These are phyloP conservation scores for Cinclus mexicanus DNA, from an alignment of 2,113 vertebrate species.

Conservation along the genomic window DNA sequence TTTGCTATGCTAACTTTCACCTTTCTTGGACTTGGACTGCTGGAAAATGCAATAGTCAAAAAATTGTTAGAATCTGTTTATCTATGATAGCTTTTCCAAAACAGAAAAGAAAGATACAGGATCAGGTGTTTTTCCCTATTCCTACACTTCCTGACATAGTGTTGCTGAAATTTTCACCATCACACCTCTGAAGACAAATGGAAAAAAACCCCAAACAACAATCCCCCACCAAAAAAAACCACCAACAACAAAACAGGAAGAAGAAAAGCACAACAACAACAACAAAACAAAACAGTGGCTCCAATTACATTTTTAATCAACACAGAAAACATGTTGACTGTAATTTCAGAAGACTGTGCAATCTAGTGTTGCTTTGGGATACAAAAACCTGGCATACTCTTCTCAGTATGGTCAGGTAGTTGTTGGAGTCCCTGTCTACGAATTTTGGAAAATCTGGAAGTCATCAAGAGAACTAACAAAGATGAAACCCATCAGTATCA, in stretches of 20 bases:
- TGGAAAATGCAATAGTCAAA: not conserved
- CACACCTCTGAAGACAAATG: not conserved
- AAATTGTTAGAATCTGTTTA: not conserved
- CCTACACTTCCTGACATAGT: not conserved
- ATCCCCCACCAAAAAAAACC: not conserved
- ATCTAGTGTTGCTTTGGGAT: not conserved
- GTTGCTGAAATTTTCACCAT: not conserved
- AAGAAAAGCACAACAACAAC: not conserved
- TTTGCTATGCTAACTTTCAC: not conserved
- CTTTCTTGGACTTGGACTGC: not conserved
- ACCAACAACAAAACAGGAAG: not conserved
- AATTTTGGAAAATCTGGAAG: not conserved
- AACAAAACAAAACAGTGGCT: not conserved
- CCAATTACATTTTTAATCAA: not conserved
- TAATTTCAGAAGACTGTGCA: not conserved
- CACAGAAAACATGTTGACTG: not conserved
- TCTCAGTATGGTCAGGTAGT: not conserved
- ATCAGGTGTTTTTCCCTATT: not conserved
- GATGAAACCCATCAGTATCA: not conserved
- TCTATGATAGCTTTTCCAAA: not conserved
- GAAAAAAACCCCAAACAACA: not conserved
- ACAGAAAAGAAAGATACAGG: not conserved
- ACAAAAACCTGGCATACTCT: not conserved
- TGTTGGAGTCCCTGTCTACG: fast-evolving
- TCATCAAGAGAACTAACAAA: not conserved